Percentiles rank a stretch among this genome's conserved stretches.
These are phyloP conservation scores for Spisula solida DNA, from an alignment of 2,888 invertebrate species.

Conservation along the genomic window DNA sequence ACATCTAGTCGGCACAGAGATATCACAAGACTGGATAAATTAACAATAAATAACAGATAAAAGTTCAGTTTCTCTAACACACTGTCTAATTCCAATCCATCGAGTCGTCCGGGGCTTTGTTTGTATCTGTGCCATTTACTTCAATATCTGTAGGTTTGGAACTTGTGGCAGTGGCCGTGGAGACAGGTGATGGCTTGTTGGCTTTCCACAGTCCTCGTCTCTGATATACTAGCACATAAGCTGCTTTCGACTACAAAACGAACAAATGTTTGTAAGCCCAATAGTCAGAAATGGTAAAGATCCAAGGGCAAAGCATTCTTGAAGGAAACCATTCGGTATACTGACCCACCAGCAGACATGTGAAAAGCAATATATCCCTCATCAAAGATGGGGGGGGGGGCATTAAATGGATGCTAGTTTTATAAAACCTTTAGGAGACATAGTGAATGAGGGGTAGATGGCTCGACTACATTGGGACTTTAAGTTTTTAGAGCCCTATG, in stretches of 20 bases:
- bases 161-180: constrained; percentile 54
- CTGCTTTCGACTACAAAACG: constrained; percentile 87
- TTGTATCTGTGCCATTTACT: constrained; percentile 47
- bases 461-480: no score
- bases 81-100: constrained; percentile 62
- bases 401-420: not conserved
- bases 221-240: constrained; percentile 89
- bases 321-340: no score
- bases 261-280: no score
- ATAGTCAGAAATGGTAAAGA: no score
- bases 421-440: not conserved
- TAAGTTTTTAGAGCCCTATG: no score
- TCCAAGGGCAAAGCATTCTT: no score
- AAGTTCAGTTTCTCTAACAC: not conserved
- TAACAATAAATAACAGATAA: constrained; percentile 30
- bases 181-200: constrained; percentile 17
- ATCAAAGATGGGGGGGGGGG: no score
- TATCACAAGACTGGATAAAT: constrained; percentile 19
- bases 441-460: no score
- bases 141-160: constrained; percentile 28
- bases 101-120: constrained; percentile 47
- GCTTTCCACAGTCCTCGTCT: constrained; percentile 75
- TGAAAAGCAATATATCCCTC: no score
- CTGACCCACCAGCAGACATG: no score
- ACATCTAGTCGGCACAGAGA: constrained; percentile 11